These are phyloP conservation scores for Phycodurus eques DNA, from an alignment of 2,113 vertebrate genomes.

Conservation along the genomic window DNA sequence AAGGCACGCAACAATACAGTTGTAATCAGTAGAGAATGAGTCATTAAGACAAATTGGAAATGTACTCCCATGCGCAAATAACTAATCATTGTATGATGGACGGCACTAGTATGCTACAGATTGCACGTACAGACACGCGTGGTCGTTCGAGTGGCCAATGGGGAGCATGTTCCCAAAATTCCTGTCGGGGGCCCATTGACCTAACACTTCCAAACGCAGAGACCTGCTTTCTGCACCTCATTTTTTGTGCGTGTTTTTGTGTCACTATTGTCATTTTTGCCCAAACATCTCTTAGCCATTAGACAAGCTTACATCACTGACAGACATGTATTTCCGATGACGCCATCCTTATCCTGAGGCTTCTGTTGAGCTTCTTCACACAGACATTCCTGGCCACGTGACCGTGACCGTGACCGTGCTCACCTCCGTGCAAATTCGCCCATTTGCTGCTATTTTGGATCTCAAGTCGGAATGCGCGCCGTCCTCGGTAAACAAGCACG, in stretches of 20 bases:
- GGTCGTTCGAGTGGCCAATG: neutral
- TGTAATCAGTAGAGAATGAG: neutral
- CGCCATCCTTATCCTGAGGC: conserved; percentile 40
- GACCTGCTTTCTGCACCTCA: neutral
- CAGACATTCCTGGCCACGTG: neutral
- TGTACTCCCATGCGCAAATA: neutral
- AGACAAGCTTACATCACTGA: conserved; percentile 8
- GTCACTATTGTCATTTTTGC: neutral
- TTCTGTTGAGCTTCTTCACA: conserved; percentile 22
- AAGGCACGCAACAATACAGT: neutral
- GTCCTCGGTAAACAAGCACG: conserved; percentile 43
- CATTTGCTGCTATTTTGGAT: conserved; percentile 6
- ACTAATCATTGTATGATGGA: neutral
- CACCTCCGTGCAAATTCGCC: neutral
- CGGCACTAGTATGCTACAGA: neutral
- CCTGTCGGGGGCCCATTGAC: neutral
- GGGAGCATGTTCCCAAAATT: neutral
- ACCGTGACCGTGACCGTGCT: neutral
- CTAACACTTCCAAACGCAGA: neutral
- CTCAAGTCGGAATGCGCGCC: conserved; percentile 8
- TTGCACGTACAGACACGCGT: neutral
- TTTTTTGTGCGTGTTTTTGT: neutral
- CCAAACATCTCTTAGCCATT: neutral
- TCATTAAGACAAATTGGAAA: too few species aligned
- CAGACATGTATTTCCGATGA: conserved; percentile 19